These are phyloP conservation scores for Rhynchonycteris naso DNA, from an alignment of 2,797 vertebrate species.

Conservation along the genomic window DNA sequence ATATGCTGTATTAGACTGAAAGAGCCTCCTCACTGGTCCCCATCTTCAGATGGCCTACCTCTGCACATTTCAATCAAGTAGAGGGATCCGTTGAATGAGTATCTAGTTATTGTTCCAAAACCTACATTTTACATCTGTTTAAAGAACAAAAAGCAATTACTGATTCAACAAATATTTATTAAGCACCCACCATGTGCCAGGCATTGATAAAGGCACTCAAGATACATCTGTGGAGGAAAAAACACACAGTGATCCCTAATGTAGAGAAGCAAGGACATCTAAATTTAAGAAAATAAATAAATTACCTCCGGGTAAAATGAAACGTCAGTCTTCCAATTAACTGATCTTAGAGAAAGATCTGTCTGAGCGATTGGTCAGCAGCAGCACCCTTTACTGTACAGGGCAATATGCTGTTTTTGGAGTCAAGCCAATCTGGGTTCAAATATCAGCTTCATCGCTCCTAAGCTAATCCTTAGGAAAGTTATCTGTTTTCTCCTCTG, in stretches of 20 bases:
- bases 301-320: not conserved
- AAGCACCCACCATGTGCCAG: not conserved
- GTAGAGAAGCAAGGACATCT: not conserved
- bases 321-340: not conserved
- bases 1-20: not conserved
- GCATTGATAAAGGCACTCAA: not conserved
- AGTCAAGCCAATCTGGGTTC: not conserved
- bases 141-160: not conserved
- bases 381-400: not conserved
- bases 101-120: not conserved
- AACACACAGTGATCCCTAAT: not conserved
- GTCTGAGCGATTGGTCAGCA: not conserved
- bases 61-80: not conserved
- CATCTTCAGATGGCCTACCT: not conserved
- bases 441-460: not conserved
- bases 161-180: slow-evolving; percentile 18
- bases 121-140: not conserved
- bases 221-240: not conserved
- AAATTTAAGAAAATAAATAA: slow-evolving; percentile 18
- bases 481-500: not conserved
- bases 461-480: not conserved
- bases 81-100: not conserved
- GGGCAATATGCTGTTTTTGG: not conserved
- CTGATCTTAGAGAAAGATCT: not conserved
- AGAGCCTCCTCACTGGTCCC: not conserved